Conservation (phyloP, 30 jellyfish, hydroid and myxozoan species). For the Aurelia sp. region DNA sequence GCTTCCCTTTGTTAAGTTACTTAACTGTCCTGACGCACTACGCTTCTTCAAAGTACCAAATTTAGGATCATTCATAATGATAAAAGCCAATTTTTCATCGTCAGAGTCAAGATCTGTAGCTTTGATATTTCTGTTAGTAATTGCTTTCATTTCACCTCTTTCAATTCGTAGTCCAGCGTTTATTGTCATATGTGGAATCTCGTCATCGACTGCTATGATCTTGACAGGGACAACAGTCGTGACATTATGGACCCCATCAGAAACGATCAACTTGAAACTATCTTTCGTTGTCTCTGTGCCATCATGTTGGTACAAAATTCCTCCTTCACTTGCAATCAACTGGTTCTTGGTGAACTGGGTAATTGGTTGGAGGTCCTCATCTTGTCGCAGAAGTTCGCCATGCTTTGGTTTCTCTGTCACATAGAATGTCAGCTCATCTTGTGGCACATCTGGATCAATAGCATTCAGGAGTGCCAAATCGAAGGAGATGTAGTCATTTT, state of each 20-base stretch:
- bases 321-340: conserved; percentile 70
- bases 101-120: conserved; percentile 93
- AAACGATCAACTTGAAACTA: conserved; percentile 71
- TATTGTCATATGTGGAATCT: conserved; percentile 83
- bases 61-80: conserved; percentile 76
- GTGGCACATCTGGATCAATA: conserved; percentile 87
- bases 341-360: conserved; percentile 56
- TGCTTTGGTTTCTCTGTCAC: conserved; percentile 82
- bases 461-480: conserved; percentile 88
- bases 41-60: conserved; percentile 76
- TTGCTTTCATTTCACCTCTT: conserved; percentile 83
- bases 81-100: conserved; percentile 51
- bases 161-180: conserved; percentile 89
- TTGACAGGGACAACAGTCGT: conserved; percentile 65
- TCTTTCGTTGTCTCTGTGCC: conserved; percentile 91
- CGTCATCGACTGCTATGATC: conserved; percentile 95
- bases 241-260: conserved; percentile 92
- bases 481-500: conserved; percentile 87
- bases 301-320: conserved; percentile 90
- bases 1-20: conserved; percentile 75
- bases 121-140: conserved; percentile 79
- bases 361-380: conserved; percentile 63
- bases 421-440: conserved; percentile 62
- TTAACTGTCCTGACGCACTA: conserved; percentile 28
- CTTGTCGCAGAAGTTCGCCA: conserved; percentile 89